Evolutionary conservation across 2,113 vertebrate genomes (phyloP), one percentile per base, ranked within the genome.

Genomic region (Acanthochromis polyacanthus): DNA sequence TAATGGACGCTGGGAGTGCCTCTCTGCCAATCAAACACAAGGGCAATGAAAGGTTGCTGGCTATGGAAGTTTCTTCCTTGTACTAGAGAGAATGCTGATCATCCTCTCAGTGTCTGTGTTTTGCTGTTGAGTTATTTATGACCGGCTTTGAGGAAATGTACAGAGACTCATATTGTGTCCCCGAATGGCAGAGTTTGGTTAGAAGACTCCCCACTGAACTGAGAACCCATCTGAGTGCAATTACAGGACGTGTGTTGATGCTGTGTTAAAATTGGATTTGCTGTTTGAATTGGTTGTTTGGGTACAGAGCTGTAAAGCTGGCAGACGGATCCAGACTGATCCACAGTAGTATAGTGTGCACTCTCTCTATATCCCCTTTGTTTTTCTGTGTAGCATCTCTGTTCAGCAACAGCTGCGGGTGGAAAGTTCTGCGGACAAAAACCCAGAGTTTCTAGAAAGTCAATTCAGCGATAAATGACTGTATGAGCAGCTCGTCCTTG

Each of bases 341-440:
- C 82, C 72, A 86, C 67, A 80, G 67, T 30, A 52, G 38, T 57
- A 23, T 7, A 53, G 53, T 64, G 78, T 30, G 56, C 70, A 2
- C 65, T 57, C 78, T 62, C 74, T 73, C 65, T 81, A 69, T 71
- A 19, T 57, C 59, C 59, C 50, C 58, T 75, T 86, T 91, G 81
- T 86, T 65, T 53, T 10, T 25, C 59, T 70, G 61, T 64, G 60
- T 53, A 70, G 74, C 65, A 55, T 84, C 70, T 66, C 68, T 85
- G 83, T 81, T 84, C 80, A 73, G 73, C 36, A 71, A 76, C 80
- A 87, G 80, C 66, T 62, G 80, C 56, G 67, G 20, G 62, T 87
- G 89, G 89, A 92, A 87, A 64, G 71, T 89, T 90, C 87, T 22
- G 45, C 68, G 58, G 50, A 91, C 88, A 92, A 93, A 84, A 79